Evolutionary conservation across 1,140 invertebrate species (phyloP).

Genomic region (Drosophila littoralis): DNA sequence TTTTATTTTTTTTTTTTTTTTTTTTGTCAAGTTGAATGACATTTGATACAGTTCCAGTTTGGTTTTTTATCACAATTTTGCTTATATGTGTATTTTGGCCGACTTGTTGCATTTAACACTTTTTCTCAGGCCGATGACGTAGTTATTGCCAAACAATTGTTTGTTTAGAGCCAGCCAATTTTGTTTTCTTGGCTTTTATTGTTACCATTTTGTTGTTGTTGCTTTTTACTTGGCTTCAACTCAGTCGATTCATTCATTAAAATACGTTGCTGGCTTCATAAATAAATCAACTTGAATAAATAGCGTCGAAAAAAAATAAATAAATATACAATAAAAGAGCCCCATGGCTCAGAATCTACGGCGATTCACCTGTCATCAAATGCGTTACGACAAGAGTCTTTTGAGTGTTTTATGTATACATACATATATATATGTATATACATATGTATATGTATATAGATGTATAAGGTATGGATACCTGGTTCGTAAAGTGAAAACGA

Average conservation of each 20-base stretch:
- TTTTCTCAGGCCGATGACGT: slow-evolving; percentile 43
- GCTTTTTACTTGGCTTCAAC: slow-evolving; percentile 1
- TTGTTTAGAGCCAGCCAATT: slow-evolving; percentile 13
- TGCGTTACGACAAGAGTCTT: slow-evolving; percentile 7
- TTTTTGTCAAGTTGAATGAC: slow-evolving; percentile 67
- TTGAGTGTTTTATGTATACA: background rate
- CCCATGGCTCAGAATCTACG: slow-evolving; percentile 16
- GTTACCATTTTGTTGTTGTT: background rate
- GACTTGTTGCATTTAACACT: slow-evolving; percentile 29
- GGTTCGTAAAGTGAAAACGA: background rate
- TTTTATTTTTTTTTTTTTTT: slow-evolving; percentile 23
- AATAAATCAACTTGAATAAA: slow-evolving; percentile 27
- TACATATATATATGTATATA: background rate
- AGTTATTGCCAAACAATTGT: slow-evolving; percentile 21
- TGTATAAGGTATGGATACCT: background rate
- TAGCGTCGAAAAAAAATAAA: slow-evolving; percentile 10
- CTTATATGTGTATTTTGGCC: slow-evolving; percentile 27
- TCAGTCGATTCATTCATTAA: slow-evolving; percentile 26
- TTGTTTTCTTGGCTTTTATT: background rate
- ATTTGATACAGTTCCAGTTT: slow-evolving; percentile 68
- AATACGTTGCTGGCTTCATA: slow-evolving; percentile 18
- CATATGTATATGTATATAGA: background rate
- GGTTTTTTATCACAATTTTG: slow-evolving; percentile 18
- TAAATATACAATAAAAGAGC: background rate
- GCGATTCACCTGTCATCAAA: slow-evolving; percentile 64